phyloP scores from a whole-genome alignment of 2,797 vertebrate species.

The Craterocephalus amniculus region DNA sequence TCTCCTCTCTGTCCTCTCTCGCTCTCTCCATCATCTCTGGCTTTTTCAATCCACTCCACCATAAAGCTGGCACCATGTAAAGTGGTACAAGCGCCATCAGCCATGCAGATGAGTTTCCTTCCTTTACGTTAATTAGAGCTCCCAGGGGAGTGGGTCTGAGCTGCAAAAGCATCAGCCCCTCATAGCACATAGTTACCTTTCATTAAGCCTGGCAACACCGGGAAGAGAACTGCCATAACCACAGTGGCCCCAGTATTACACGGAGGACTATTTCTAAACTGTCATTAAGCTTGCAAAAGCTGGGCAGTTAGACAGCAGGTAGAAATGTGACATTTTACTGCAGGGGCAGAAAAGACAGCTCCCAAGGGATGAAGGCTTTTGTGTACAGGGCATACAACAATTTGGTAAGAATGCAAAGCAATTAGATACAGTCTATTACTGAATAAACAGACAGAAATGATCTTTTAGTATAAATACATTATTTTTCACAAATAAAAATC shows the following conservation, averaged over 20 bases:
- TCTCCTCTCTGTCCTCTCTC: not conserved
- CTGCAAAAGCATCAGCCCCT: slow-evolving; percentile 59
- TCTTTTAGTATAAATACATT: too few species aligned
- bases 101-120: slow-evolving; percentile 82
- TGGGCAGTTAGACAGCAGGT: slow-evolving; percentile 43
- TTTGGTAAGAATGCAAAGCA: slow-evolving; percentile 10
- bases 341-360: slow-evolving; percentile 14
- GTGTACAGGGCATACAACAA: not conserved
- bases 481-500: too few species aligned
- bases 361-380: slow-evolving; percentile 27
- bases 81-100: slow-evolving; percentile 71
- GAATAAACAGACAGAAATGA: too few species aligned
- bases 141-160: slow-evolving; percentile 74
- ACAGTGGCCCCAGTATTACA: slow-evolving; percentile 30
- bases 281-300: slow-evolving; percentile 51
- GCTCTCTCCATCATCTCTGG: slow-evolving; percentile 35
- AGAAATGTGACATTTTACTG: slow-evolving; percentile 41
- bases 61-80: slow-evolving; percentile 46
- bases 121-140: slow-evolving; percentile 84
- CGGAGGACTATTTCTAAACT: slow-evolving; percentile 49
- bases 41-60: slow-evolving; percentile 46
- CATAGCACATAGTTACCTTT: slow-evolving; percentile 60
- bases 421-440: not conserved
- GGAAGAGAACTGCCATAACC: slow-evolving; percentile 37
- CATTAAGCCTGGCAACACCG: slow-evolving; percentile 53